Base-by-base conservation (phyloP, 2,113 vertebrate genomes). In the Scortum barcoo region DNA sequence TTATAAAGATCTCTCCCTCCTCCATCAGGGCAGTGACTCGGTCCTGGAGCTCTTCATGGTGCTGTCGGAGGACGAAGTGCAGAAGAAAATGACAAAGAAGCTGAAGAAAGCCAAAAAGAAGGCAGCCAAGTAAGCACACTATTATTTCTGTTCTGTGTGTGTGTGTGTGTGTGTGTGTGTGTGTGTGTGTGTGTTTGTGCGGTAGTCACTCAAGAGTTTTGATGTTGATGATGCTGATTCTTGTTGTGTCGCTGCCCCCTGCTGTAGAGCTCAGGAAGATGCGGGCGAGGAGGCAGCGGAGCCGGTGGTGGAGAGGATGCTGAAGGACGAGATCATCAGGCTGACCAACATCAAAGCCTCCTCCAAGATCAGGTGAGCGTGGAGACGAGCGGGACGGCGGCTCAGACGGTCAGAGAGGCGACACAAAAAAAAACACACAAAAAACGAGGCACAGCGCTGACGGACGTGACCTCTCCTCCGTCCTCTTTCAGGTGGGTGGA, bases 341-440 rank as follows among this genome's bases (percentile, higher is more conserved):
- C 78, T 99, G 56, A 84, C 93, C 28, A 97, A 92, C 76, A 93
- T 99, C 87, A 98, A 92, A 87, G 96, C 97, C 20, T 97, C 98
- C 24, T 92, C 96, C 72, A 99, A 99, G 92, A 99, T 99, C 94
- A 98, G 98, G 98, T 99, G 71, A 93, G 96, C 19, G 24, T 40
- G 61, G 38, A 16, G 57, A 7, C 17, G 3, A 48, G 14, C 2
- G 0, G 1, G 0, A 4, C 54, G 12, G 7, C 0, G 16, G 8
- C 8, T 33, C 1, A 44, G 4, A 46, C n/a, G 22, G 30, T 33
- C 4, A 24, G 22, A 42, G 53, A 28, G 38, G n/a, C 3, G 53
- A 24, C 2, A 4, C 3, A 44, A 56, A 2, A 19, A 46, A 30
- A 28, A 36, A 48, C 20, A 17, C 51, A 57, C 20, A 17, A 36